Conservation (phyloP, 2,113 vertebrate species). For the Formicarius rufipectus region DNA sequence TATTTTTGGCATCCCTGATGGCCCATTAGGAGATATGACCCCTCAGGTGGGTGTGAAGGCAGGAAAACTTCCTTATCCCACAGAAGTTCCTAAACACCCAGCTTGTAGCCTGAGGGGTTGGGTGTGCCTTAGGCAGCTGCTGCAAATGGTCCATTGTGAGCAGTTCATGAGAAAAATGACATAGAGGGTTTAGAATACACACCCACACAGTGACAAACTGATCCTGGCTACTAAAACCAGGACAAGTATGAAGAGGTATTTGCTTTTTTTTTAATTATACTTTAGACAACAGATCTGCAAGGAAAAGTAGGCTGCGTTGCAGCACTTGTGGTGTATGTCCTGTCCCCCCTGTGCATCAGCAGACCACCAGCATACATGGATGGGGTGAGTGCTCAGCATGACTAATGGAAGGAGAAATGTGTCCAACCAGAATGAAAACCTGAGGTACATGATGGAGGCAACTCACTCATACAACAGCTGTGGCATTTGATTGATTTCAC, state of each 20-base stretch:
- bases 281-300: not conserved
- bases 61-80: no score
- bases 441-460: not conserved
- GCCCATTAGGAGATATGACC: no score
- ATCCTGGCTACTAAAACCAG: no score
- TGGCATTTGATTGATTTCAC: not conserved
- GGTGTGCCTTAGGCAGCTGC: no score
- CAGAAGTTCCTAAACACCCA: no score
- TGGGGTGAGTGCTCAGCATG: not conserved
- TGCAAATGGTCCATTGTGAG: no score
- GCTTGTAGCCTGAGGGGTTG: no score
- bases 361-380: fast-evolving
- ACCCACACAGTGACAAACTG: no score
- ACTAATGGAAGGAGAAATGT: not conserved
- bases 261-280: not conserved
- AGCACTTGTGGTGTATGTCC: fast-evolving
- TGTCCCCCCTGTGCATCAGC: not conserved
- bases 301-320: not conserved
- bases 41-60: no score
- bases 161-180: no score
- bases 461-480: fast-evolving
- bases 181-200: no score
- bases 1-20: no score
- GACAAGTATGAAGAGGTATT: not conserved
- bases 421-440: not conserved